A percentile compares a stretch with the other conserved stretches of the same genome.
These are phyloP conservation scores for Drosophila ezoana DNA, from an alignment of 2,888 invertebrate species.

Conservation along the genomic window DNA sequence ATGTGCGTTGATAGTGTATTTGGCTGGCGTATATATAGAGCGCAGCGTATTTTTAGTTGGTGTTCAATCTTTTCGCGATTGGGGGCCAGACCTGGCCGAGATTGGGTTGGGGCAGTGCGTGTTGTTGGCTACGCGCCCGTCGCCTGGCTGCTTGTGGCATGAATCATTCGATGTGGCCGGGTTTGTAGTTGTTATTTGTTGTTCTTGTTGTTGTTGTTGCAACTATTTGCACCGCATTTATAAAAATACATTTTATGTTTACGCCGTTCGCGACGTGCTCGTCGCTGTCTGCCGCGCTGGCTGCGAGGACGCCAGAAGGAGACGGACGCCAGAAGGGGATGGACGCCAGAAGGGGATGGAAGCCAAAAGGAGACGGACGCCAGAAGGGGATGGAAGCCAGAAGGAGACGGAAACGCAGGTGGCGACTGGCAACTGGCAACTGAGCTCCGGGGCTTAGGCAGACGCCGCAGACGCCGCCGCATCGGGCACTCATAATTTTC, in stretches of 20 bases:
- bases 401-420: constrained; percentile 54
- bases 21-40: constrained; percentile 64
- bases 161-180: constrained; percentile 70
- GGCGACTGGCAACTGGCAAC: constrained; percentile 34
- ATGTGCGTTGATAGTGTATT: constrained; percentile 23
- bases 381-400: constrained; percentile 44
- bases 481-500: constrained; percentile 77
- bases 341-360: constrained; percentile 39
- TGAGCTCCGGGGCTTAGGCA: constrained; percentile 40
- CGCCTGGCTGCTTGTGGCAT: constrained; percentile 70
- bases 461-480: constrained; percentile 35
- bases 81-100: constrained; percentile 51
- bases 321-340: constrained; percentile 41
- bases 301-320: constrained; percentile 50
- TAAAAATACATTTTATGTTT: constrained; percentile 80
- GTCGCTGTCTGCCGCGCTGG: constrained; percentile 63
- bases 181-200: constrained; percentile 47
- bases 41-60: constrained; percentile 72
- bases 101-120: constrained; percentile 63
- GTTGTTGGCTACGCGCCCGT: constrained; percentile 78
- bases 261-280: constrained; percentile 64
- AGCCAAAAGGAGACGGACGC: constrained; percentile 42
- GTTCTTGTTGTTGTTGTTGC: constrained; percentile 57
- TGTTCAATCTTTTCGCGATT: constrained; percentile 76
- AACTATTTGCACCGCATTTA: constrained; percentile 74